Evolutionary conservation across 2,113 vertebrate genomes (phyloP).

Genomic region (Amazona vittata): DNA sequence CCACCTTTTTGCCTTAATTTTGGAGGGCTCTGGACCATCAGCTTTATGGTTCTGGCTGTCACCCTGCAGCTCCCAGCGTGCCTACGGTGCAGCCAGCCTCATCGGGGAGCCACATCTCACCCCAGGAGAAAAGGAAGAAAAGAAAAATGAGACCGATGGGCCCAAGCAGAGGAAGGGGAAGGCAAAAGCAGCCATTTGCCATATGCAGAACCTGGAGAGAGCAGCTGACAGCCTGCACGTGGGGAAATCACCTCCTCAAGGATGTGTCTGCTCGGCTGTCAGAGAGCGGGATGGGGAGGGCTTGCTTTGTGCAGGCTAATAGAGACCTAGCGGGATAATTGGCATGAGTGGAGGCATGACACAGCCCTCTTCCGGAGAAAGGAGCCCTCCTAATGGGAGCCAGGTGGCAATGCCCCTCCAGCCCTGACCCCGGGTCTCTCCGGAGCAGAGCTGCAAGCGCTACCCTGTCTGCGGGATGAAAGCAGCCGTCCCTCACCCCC

Average conservation of each 20-base stretch:
- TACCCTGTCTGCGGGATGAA: background rate
- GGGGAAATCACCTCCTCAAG: background rate
- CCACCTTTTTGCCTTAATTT: background rate
- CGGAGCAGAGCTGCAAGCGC: background rate
- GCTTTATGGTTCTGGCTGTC: fast-evolving
- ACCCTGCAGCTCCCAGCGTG: background rate
- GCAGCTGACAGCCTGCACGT: fast-evolving
- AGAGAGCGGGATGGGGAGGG: background rate
- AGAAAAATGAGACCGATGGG: background rate
- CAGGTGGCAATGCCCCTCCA: slow-evolving; percentile 50
- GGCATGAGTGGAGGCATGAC: background rate
- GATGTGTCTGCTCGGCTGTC: background rate
- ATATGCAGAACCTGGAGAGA: background rate
- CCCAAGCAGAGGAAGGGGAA: background rate
- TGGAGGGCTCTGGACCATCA: background rate
- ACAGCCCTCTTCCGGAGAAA: background rate
- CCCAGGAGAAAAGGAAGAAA: background rate
- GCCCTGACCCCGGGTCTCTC: background rate
- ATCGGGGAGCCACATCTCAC: fast-evolving
- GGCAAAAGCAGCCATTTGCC: background rate
- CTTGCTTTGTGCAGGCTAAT: background rate
- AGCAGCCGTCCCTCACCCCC: background rate
- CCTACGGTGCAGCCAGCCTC: background rate
- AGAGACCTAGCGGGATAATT: slow-evolving; percentile 42
- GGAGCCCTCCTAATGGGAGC: slow-evolving; percentile 56